These are phyloP conservation scores for Xenentodon cancila DNA, from an alignment of 2,797 vertebrate species.

Conservation along the genomic window DNA sequence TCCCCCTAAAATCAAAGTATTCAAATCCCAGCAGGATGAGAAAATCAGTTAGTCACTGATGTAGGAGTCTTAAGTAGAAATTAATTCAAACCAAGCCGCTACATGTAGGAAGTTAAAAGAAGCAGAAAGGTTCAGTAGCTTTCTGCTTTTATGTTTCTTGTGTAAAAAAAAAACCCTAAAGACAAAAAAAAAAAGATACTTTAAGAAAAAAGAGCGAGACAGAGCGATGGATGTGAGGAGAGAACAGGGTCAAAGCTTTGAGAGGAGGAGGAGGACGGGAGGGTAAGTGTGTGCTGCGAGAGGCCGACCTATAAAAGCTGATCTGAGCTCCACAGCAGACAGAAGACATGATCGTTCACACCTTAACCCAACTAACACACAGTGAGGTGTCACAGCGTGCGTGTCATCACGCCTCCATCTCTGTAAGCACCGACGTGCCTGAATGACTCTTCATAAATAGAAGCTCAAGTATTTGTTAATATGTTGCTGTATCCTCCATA, in stretches of 20 bases:
- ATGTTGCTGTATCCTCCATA: too few species aligned
- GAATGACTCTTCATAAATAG: too few species aligned
- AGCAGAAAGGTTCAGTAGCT: conserved; percentile 6
- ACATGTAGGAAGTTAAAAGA: conserved; percentile 18
- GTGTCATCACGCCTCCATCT: too few species aligned
- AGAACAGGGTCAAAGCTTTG: conserved; percentile 12
- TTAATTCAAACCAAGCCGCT: neutral
- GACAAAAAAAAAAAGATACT: neutral
- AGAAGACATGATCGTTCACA: conserved; percentile 51
- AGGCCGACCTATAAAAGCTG: conserved; percentile 65
- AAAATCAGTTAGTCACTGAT: conserved; percentile 21
- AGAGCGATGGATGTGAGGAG: conserved; percentile 5
- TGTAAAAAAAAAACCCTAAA: neutral
- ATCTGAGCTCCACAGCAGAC: conserved; percentile 43
- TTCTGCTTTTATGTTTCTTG: neutral
- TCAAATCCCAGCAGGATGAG: neutral
- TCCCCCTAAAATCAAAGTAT: conserved; percentile 1
- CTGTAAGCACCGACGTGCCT: too few species aligned
- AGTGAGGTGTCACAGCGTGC: too few species aligned
- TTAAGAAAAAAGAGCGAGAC: neutral
- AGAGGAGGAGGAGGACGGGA: neutral
- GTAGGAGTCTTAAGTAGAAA: conserved; percentile 11
- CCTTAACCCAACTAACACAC: conserved; percentile 37
- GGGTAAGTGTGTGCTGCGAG: conserved; percentile 31
- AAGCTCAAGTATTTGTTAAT: too few species aligned